Evolutionary conservation across 2,888 invertebrate species (phyloP).

Genomic region (Laspeyria flexula): DNA sequence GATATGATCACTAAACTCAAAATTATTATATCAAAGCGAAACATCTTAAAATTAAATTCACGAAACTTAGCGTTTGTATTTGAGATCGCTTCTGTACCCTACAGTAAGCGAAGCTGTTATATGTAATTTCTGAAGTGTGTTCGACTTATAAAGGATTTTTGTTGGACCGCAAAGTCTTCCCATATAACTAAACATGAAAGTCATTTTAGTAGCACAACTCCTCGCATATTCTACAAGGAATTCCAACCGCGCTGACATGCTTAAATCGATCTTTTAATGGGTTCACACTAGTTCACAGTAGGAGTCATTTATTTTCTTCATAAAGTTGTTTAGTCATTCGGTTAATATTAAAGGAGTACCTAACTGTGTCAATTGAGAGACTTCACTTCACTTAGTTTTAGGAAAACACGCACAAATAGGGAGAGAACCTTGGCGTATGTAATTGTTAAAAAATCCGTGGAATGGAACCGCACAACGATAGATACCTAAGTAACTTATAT

Average conservation of each 20-base stretch:
- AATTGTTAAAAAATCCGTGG: no score
- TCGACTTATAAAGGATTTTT: constrained; percentile 31
- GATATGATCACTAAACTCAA: constrained; percentile 51
- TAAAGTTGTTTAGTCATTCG: no score
- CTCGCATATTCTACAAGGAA: constrained; percentile 28
- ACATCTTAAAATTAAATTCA: constrained; percentile 43
- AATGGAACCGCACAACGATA: no score
- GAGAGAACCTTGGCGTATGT: no score
- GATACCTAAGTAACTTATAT: no score
- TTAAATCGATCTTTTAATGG: constrained; percentile 45
- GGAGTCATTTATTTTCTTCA: no score
- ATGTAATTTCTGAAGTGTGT: constrained; percentile 9
- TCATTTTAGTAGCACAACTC: constrained; percentile 57
- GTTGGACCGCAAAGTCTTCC: constrained; percentile 7
- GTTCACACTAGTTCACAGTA: constrained; percentile 22
- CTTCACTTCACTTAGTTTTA: no score
- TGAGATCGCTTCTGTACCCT: constrained; percentile 15
- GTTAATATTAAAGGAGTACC: no score
- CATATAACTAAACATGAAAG: constrained; percentile 50
- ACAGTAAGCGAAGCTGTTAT: constrained; percentile 20
- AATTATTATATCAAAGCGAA: constrained; percentile 36
- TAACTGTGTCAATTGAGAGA: no score
- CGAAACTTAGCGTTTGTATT: neutral
- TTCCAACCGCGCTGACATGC: constrained; percentile 44
- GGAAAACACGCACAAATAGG: no score